Conservation (phyloP, 2,113 vertebrate genomes). For the human (Homo sapiens) region DNA sequence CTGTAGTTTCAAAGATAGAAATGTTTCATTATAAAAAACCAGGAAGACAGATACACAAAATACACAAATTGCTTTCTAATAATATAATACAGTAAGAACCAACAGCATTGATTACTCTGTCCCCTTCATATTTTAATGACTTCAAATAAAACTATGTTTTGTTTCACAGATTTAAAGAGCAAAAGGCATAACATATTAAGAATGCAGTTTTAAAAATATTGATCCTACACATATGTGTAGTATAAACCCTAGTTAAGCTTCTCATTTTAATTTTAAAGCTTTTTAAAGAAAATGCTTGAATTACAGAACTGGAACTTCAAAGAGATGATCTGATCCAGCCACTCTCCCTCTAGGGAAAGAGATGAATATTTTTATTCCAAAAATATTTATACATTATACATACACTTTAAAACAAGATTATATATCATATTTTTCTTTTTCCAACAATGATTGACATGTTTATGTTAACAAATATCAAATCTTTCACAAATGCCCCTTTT, state of each 20-base stretch:
- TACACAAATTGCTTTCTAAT: slow-evolving; percentile 37
- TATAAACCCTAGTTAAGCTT: slow-evolving; percentile 38
- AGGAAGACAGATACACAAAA: not conserved
- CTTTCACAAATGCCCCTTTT: slow-evolving; percentile 27
- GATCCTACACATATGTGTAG: slow-evolving; percentile 33
- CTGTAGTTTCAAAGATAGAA: slow-evolving; percentile 44
- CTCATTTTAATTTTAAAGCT: slow-evolving; percentile 42
- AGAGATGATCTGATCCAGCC: slow-evolving; percentile 48
- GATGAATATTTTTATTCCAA: slow-evolving; percentile 3
- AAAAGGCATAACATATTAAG: slow-evolving; percentile 10
- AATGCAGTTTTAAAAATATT: slow-evolving; percentile 52
- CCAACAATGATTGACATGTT: not conserved
- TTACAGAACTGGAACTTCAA: slow-evolving; percentile 59
- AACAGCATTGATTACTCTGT: not conserved
- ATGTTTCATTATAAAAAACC: not conserved
- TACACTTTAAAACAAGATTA: slow-evolving; percentile 43
- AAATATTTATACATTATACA: slow-evolving; percentile 35
- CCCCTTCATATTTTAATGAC: slow-evolving; percentile 30
- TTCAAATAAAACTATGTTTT: slow-evolving; percentile 29
- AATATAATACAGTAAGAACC: slow-evolving; percentile 1
- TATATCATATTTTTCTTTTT: slow-evolving; percentile 39
- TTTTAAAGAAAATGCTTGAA: slow-evolving; percentile 45
- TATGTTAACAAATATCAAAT: slow-evolving; percentile 53
- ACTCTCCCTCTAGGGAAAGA: slow-evolving; percentile 14
- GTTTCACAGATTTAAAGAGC: slow-evolving; percentile 38